Conservation (phyloP, 30 jellyfish, hydroid and myxozoan genomes). For the Sanderia malayensis region DNA sequence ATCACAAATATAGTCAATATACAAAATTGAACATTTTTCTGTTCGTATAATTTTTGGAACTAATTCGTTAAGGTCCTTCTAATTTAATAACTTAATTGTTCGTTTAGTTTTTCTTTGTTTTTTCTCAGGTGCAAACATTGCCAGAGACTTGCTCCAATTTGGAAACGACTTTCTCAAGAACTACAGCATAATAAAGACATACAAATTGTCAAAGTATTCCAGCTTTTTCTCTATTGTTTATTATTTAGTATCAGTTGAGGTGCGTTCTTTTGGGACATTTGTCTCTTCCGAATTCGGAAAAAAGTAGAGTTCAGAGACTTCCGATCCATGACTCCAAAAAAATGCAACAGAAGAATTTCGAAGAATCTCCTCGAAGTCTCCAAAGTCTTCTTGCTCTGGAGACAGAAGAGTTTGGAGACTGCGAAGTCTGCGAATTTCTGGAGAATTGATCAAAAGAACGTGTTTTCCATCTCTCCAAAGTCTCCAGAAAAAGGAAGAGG, state of each 20-base stretch:
- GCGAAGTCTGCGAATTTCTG: background rate
- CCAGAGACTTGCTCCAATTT: conserved; percentile 50
- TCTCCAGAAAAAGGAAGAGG: no score
- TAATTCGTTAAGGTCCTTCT: background rate
- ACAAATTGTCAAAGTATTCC: conserved; percentile 24
- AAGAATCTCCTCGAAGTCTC: background rate
- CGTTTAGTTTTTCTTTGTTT: background rate
- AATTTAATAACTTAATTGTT: background rate
- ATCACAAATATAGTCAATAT: background rate
- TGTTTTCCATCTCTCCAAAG: no score
- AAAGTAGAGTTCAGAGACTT: no score
- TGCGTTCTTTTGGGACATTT: no score
- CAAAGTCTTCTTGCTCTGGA: no score
- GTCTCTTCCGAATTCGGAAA: no score
- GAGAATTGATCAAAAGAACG: background rate
- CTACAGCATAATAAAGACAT: conserved; percentile 11
- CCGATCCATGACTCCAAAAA: background rate
- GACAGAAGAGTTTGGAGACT: background rate
- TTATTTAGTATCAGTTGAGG: no score
- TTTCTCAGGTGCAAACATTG: conserved; percentile 64
- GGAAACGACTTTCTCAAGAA: conserved; percentile 57
- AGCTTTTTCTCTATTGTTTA: background rate
- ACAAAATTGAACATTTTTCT: background rate
- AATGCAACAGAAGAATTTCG: background rate
- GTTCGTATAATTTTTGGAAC: background rate